phyloP scores from a whole-genome alignment of 2,888 invertebrate species.

The Maniola hyperantus region DNA sequence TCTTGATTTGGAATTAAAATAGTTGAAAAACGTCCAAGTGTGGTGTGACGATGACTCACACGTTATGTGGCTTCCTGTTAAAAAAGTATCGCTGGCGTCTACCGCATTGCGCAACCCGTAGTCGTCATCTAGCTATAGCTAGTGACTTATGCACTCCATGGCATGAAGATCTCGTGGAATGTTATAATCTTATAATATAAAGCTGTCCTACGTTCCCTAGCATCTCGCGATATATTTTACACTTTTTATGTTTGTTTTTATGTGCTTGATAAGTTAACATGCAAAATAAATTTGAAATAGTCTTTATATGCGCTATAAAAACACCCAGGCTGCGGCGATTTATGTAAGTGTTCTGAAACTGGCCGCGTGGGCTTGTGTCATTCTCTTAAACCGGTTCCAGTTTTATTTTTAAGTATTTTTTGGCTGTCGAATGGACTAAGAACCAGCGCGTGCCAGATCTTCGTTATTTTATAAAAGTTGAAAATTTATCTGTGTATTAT shows the following conservation, averaged over 20 bases:
- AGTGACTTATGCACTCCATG: conserved; percentile 52
- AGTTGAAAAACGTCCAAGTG: conserved; percentile 27
- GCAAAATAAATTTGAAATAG: conserved; percentile 50
- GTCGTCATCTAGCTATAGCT: conserved; percentile 37
- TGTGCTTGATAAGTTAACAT: conserved; percentile 51
- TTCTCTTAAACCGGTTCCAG: conserved; percentile 50
- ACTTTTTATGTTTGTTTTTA: conserved; percentile 46
- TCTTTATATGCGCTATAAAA: conserved; percentile 55
- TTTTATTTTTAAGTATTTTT: conserved; percentile 48
- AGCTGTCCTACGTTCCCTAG: conserved; percentile 44
- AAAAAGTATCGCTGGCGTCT: conserved; percentile 43
- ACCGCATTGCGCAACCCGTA: conserved; percentile 51
- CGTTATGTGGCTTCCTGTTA: conserved; percentile 48
- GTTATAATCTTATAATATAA: conserved; percentile 45
- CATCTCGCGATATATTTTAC: conserved; percentile 48
- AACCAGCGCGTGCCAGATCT: too few relatives aligned
- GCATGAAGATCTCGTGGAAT: conserved; percentile 49
- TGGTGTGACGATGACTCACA: conserved; percentile 36
- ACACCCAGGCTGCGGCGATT: conserved; percentile 47
- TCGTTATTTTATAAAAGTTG: too few relatives aligned
- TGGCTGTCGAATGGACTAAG: conserved; percentile 35
- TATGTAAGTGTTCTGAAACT: conserved; percentile 63
- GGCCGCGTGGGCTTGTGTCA: conserved; percentile 56
- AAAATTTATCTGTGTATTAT: too few relatives aligned
- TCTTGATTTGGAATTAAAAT: background rate